These are phyloP conservation scores for Porites lutea DNA, from an alignment of 64 coral and sea anemone species.

Conservation along the genomic window DNA sequence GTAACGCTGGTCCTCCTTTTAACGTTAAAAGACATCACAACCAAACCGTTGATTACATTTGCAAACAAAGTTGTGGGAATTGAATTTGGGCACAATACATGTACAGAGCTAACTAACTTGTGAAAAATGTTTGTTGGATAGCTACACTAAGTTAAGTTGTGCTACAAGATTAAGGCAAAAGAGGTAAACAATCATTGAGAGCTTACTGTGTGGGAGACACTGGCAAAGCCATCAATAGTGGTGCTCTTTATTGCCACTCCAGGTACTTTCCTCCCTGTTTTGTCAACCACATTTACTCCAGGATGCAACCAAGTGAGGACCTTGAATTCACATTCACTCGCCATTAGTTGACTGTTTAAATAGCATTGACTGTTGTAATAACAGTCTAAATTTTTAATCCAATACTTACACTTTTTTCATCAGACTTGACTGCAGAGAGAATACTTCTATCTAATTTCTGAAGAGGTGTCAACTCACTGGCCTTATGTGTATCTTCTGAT, in stretches of 20 bases:
- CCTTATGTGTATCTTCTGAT: background rate
- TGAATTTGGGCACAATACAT: too few species aligned
- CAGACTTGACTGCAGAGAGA: background rate
- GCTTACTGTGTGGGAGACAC: constrained; percentile 8
- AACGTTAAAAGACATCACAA: background rate
- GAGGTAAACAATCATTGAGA: background rate
- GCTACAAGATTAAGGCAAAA: background rate
- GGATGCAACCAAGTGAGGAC: constrained; percentile 22
- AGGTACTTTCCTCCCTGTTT: background rate
- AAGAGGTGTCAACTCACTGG: background rate
- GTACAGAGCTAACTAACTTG: too few species aligned
- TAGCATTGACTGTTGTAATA: too few species aligned
- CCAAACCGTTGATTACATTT: background rate
- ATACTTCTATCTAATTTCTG: background rate
- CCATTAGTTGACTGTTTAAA: too few species aligned
- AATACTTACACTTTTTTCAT: background rate
- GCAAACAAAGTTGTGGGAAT: too few species aligned
- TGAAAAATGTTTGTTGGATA: too few species aligned
- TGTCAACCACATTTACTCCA: background rate
- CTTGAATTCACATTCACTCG: constrained; percentile 1
- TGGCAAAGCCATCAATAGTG: background rate
- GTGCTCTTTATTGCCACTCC: background rate
- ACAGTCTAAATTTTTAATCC: too few species aligned
- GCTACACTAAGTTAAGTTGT: too few species aligned
- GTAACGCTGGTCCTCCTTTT: background rate